Conservation (phyloP, 2,113 vertebrate genomes). For the Gymnocephalus cernua region DNA sequence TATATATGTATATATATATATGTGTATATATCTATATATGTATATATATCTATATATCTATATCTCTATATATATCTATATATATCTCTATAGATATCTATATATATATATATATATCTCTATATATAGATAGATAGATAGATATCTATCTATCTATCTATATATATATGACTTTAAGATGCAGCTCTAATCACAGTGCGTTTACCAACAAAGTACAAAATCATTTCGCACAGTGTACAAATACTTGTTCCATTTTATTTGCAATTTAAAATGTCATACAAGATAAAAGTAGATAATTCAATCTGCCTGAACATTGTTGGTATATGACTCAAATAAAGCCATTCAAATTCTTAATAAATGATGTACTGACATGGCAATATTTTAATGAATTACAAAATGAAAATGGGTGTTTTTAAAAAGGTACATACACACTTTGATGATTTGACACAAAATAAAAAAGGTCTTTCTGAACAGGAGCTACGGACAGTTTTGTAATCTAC, state of each 20-base stretch:
- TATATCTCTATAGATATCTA: no score
- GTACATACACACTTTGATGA: constrained; percentile 40
- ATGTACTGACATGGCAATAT: constrained; percentile 48
- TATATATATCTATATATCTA: no score
- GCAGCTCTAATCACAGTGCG: neutral
- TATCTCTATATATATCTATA: no score
- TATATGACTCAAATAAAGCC: constrained; percentile 73
- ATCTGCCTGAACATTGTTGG: constrained; percentile 76
- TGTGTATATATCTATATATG: no score
- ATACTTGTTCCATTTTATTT: constrained; percentile 84
- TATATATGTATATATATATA: no score
- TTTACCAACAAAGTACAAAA: neutral
- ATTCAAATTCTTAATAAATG: constrained; percentile 66
- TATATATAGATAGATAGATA: no score
- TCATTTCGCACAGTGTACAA: constrained; percentile 73
- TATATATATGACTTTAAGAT: neutral
- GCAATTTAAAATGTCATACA: constrained; percentile 84
- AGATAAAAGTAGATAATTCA: constrained; percentile 83
- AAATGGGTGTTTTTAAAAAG: constrained; percentile 33
- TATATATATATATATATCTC: no score
- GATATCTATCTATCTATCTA: no score
- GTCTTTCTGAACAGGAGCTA: constrained; percentile 53
- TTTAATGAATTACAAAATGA: constrained; percentile 51
- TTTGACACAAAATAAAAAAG: constrained; percentile 64
- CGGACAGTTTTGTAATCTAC: constrained; percentile 56